Conservation (phyloP, 2,113 vertebrate species). For the Ranitomeya imitator region DNA sequence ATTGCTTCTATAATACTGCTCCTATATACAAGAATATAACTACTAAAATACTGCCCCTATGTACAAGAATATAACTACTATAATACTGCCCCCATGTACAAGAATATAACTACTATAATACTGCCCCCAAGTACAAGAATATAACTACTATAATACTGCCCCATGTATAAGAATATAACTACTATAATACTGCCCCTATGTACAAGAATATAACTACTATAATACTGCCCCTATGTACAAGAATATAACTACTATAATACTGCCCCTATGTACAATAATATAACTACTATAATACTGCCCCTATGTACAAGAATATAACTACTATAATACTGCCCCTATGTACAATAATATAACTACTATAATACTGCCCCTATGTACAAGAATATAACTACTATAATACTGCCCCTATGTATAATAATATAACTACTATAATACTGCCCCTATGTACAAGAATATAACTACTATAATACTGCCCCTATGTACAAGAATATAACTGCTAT, state of each 20-base stretch:
- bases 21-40: neutral
- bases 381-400: constrained; percentile 14
- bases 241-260: constrained; percentile 16
- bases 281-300: constrained; percentile 3
- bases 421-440: constrained; percentile 1
- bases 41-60: constrained; percentile 15
- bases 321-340: neutral
- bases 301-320: constrained; percentile 2
- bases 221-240: neutral
- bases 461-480: constrained; percentile 16
- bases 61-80: neutral
- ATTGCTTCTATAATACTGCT: neutral
- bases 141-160: constrained; percentile 12
- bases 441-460: neutral
- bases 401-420: neutral
- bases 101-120: constrained; percentile 10
- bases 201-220: constrained; percentile 4
- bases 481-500: neutral
- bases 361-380: constrained; percentile 6
- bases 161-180: neutral
- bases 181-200: neutral
- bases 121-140: neutral
- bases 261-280: neutral
- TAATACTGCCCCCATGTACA: neutral
- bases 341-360: neutral